A percentile compares a stretch with the other conserved stretches of the same genome.
Evolutionary conservation across 2,888 invertebrate genomes (phyloP).

Genomic region (Epistrophella euchroma): DNA sequence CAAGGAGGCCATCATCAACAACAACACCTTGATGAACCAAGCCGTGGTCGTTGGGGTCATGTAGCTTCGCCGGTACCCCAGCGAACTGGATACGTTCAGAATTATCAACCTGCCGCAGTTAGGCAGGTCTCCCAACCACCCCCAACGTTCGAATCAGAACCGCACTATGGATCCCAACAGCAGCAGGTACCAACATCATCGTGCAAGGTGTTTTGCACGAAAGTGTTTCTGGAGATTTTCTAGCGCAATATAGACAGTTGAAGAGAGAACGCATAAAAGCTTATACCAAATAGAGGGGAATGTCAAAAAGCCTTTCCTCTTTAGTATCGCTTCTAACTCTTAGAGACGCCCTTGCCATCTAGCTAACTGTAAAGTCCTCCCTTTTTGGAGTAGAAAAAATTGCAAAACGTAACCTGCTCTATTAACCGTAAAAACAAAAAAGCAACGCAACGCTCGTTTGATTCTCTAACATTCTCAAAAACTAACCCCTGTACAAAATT

Average conservation of each 20-base stretch:
- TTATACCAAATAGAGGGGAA: conserved; percentile 41
- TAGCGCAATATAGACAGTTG: conserved; percentile 51
- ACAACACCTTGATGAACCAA: conserved; percentile 56
- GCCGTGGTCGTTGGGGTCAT: conserved; percentile 66
- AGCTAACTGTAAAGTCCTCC: conserved; percentile 36
- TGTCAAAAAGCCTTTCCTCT: conserved; percentile 35
- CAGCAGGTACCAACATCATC: conserved; percentile 66
- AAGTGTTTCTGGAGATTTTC: conserved; percentile 73
- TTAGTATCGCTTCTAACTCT: conserved; percentile 50
- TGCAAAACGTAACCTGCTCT: conserved; percentile 46
- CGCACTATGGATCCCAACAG: conserved; percentile 63
- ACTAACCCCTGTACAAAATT: conserved; percentile 56
- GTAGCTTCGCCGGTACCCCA: conserved; percentile 75
- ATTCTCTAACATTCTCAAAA: conserved; percentile 45
- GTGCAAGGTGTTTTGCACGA: conserved; percentile 71
- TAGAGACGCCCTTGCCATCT: conserved; percentile 28
- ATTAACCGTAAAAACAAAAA: conserved; percentile 44
- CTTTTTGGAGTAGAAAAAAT: conserved; percentile 31
- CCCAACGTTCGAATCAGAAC: conserved; percentile 59
- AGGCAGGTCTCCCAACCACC: conserved; percentile 68
- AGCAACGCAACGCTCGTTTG: conserved; percentile 65
- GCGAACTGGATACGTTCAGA: conserved; percentile 69
- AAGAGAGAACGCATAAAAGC: conserved; percentile 45
- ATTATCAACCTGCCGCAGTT: conserved; percentile 56
- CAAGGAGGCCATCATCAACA: conserved; percentile 44